A percentile compares a stretch with the other conserved stretches of the same genome.
Evolutionary conservation across 2,113 vertebrate genomes (phyloP).

Genomic region (Ahaetulla prasina): DNA sequence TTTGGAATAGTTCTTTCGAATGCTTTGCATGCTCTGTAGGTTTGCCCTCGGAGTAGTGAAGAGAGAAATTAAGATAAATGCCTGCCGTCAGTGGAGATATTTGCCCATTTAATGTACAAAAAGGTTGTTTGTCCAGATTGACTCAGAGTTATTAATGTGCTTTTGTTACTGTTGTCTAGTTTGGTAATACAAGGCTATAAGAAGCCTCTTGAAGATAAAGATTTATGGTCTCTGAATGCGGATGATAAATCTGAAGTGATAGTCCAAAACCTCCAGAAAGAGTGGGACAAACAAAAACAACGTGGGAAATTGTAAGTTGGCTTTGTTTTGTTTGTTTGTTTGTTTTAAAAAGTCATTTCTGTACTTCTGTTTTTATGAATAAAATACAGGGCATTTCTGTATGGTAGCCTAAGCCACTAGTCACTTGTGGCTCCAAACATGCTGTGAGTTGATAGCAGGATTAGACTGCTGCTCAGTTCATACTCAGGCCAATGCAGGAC

Average conservation of each 20-base stretch:
- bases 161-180: constrained; percentile 60
- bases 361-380: neutral
- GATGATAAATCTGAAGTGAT: constrained; percentile 76
- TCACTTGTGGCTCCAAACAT: neutral
- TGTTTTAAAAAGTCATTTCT: neutral
- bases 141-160: neutral
- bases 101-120: neutral
- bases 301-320: constrained; percentile 33
- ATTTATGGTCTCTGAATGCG: constrained; percentile 88
- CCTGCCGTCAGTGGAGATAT: neutral
- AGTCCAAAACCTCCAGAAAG: constrained; percentile 77
- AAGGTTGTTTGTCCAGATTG: neutral
- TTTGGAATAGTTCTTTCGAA: neutral
- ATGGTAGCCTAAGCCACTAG: neutral
- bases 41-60: neutral
- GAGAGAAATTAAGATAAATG: neutral
- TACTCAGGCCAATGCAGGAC: neutral
- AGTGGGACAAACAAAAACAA: constrained; percentile 83
- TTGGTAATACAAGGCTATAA: constrained; percentile 88
- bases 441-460: neutral
- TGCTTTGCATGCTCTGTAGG: neutral
- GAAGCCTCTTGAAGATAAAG: constrained; percentile 82
- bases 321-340: neutral
- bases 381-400: neutral
- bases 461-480: neutral